Conservation (phyloP, 1,140 invertebrate species). For the Bombus superbus region DNA sequence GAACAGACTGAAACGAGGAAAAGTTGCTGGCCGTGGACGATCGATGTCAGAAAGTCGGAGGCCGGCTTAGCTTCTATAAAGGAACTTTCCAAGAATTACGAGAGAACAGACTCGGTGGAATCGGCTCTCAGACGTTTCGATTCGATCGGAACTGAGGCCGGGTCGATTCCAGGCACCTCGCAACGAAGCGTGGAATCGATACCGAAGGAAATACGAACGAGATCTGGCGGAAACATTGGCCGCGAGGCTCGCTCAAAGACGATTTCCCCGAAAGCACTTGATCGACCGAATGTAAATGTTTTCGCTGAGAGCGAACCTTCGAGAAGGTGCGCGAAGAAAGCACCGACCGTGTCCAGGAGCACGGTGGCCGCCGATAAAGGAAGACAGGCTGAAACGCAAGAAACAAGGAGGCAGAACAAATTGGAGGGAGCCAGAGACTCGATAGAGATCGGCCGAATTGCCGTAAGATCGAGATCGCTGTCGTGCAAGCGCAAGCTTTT, state of each 20-base stretch:
- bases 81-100: conserved; percentile 36
- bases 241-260: neutral
- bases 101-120: conserved; percentile 69
- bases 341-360: too few species aligned
- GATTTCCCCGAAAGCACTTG: conserved; percentile 20
- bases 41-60: neutral
- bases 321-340: neutral
- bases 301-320: neutral
- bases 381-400: neutral
- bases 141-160: conserved; percentile 58
- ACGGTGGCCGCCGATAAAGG: too few species aligned
- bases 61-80: neutral
- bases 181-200: neutral
- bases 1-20: neutral
- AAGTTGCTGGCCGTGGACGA: neutral
- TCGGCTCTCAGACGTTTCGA: conserved; percentile 69
- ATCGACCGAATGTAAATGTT: neutral
- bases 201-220: neutral
- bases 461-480: conserved; percentile 38
- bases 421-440: conserved; percentile 38
- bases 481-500: conserved; percentile 66
- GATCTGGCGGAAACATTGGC: neutral
- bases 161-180: conserved; percentile 4
- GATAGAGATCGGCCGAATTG: conserved; percentile 37
- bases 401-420: neutral